Evolutionary conservation across 1,140 invertebrate species (phyloP), one percentile per base, ranked within the genome.

Genomic region (Drosophila punjabiensis): DNA sequence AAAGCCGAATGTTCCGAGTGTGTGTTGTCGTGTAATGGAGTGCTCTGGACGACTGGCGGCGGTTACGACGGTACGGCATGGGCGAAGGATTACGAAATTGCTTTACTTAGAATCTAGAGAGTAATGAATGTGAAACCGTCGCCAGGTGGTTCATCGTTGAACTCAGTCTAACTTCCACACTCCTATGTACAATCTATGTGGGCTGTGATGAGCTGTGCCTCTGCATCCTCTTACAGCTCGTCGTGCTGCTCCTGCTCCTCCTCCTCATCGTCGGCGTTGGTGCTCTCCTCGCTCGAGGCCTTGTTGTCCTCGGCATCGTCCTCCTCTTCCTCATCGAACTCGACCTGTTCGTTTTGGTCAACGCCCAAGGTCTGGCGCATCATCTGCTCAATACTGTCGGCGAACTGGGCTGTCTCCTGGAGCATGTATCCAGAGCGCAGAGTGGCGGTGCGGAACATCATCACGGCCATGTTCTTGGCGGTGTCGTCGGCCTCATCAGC

Each of bases 391-490:
- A 99, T 96, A 69, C 96, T 96, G 8, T 96, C 95, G 1, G 98
- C 98, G 94, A 99, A 99, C 32, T 95, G 95, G 5, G 96, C 94
- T 0, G 98, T 98, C 92, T 99, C 98, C 74, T 95, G 95, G 0
- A 99, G 93, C 95, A 97, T 96, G 89, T 96, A 99, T 1, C 98
- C 98, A 7, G 98, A 99, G 41, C 94, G 94, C 28, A 99, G 94
- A 4, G 98, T 99, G 1, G 99, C 98, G 20, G 97, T 98, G 92
- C 97, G 96, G 95, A 98, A 98, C 95, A 99, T 96, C 94, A 99
- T 97, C 45, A 96, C 73, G 5, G 99, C 98, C 93, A 98, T 98
- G 67, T 98, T 96, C 91, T 96, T 96, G 11, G 98, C 98, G 4
- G 94, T 95, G 37, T 95, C 93, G 94, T 99, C 98, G 24, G 96